These are phyloP conservation scores for Deroptyus accipitrinus DNA, from an alignment of 2,113 vertebrate species.

Conservation along the genomic window DNA sequence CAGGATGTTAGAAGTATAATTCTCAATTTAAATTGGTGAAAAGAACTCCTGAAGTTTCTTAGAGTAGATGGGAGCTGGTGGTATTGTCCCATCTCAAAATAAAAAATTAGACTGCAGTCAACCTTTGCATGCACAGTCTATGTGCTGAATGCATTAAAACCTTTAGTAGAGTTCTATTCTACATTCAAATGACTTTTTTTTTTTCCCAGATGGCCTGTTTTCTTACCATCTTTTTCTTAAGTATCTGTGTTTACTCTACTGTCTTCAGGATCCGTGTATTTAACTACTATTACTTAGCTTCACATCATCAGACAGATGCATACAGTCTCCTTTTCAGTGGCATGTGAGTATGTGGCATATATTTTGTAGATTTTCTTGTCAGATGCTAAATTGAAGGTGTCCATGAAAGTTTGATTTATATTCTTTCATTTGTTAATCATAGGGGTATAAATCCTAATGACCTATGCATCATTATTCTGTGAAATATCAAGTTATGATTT, in stretches of 20 bases:
- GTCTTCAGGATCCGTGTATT: conserved; percentile 94
- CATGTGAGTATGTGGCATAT: conserved; percentile 81
- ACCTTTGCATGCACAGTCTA: background rate
- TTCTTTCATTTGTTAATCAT: background rate
- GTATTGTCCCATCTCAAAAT: background rate
- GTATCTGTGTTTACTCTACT: conserved; percentile 92
- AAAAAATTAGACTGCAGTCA: background rate
- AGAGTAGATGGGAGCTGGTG: background rate
- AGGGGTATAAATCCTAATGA: background rate
- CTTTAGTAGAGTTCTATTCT: background rate
- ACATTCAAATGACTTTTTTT: background rate
- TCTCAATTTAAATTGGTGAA: background rate
- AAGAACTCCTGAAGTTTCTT: background rate
- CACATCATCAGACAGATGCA: conserved; percentile 94
- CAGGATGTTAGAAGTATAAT: background rate
- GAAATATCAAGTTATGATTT: background rate
- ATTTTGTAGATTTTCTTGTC: background rate
- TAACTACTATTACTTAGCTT: conserved; percentile 93
- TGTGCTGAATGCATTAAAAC: background rate
- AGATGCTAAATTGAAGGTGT: background rate
- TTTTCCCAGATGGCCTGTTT: conserved; percentile 87
- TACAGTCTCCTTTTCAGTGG: conserved; percentile 96
- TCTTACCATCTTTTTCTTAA: conserved; percentile 90
- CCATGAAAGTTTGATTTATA: background rate
- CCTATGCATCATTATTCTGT: background rate